Conservation (phyloP, 2,888 invertebrate species). For the Eurois occulta region DNA sequence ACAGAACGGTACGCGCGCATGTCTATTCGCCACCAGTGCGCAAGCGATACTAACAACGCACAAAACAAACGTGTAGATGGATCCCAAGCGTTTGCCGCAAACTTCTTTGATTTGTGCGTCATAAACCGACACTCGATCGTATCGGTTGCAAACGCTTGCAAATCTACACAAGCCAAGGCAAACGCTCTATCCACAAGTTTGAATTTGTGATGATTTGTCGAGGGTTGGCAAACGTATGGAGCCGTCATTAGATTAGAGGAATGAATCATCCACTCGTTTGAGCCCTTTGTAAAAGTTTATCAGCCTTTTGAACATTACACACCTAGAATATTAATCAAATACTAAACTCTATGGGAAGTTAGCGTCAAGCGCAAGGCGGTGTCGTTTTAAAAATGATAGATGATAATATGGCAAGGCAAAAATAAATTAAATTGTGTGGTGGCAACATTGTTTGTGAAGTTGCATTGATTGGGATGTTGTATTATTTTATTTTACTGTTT, state of each 20-base stretch:
- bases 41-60: too few relatives aligned
- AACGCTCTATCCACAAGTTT: too few relatives aligned
- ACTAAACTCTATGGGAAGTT: not conserved
- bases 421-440: not conserved
- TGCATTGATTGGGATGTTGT: constrained; percentile 53
- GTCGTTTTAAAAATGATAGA: not conserved
- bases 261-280: not conserved
- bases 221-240: too few relatives aligned
- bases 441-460: constrained; percentile 36
- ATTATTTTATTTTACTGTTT: constrained; percentile 36
- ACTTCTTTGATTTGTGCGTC: too few relatives aligned
- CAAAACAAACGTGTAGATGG: too few relatives aligned
- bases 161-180: too few relatives aligned
- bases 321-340: not conserved
- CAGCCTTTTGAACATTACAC: not conserved
- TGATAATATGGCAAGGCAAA: not conserved
- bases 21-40: too few relatives aligned
- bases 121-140: too few relatives aligned
- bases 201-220: too few relatives aligned
- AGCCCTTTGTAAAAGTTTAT: not conserved
- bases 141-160: too few relatives aligned
- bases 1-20: too few relatives aligned
- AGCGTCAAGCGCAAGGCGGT: not conserved
- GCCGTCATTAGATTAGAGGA: not conserved
- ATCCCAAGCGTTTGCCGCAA: too few relatives aligned